Percentiles rank a stretch among this genome's conserved stretches.
Conservation (phyloP, 2,113 vertebrate genomes). For the Setophaga coronata region DNA sequence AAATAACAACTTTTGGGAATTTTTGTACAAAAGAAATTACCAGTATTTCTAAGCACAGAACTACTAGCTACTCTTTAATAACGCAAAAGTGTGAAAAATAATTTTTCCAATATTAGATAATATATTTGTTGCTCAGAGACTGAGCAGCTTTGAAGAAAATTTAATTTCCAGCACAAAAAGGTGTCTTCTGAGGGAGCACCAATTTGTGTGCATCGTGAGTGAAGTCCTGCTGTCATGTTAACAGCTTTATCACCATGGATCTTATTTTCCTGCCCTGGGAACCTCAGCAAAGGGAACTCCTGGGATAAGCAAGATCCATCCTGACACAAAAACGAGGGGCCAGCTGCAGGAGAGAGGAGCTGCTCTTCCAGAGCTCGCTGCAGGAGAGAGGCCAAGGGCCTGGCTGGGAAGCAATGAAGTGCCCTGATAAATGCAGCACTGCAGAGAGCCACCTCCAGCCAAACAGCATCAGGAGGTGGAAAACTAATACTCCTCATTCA, state of each 20-base stretch:
- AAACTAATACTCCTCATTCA: background rate
- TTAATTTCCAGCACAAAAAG: background rate
- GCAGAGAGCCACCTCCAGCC: background rate
- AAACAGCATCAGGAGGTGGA: background rate
- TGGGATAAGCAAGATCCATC: background rate
- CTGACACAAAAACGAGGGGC: fast-evolving
- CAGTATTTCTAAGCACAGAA: background rate
- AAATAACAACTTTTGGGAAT: background rate
- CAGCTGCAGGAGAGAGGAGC: background rate
- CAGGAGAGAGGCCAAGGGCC: background rate
- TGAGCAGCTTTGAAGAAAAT: background rate
- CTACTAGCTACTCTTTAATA: background rate
- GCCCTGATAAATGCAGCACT: background rate
- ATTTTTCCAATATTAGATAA: background rate
- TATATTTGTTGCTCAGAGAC: background rate
- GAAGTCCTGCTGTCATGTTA: background rate
- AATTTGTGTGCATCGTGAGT: background rate
- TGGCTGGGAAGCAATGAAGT: background rate
- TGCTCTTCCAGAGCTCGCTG: background rate
- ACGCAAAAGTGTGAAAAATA: background rate
- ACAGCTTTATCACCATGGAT: background rate
- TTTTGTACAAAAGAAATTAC: background rate
- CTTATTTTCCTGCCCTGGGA: background rate
- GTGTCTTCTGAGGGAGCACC: background rate
- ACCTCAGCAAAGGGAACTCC: background rate